Percentiles rank a stretch among this genome's conserved stretches.
phyloP scores from a whole-genome alignment of 2,797 vertebrate species.

The Limnodromus scolopaceus region DNA sequence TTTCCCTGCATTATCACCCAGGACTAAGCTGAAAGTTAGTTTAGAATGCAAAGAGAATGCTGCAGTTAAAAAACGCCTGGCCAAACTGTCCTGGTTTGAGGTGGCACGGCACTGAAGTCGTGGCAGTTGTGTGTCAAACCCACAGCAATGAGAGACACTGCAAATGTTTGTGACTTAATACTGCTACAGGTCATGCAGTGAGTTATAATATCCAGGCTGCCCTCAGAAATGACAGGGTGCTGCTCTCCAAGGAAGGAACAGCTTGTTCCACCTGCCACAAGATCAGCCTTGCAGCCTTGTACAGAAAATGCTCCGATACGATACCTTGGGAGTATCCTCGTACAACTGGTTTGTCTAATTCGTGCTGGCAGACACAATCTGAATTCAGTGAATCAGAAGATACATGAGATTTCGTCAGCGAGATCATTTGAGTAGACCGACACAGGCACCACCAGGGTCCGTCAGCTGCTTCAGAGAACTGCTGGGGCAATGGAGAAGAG shows the following conservation, averaged over 20 bases:
- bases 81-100: not conserved
- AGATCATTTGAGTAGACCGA: not conserved
- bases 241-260: not conserved
- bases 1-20: not conserved
- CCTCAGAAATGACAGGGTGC: not conserved
- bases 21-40: not conserved
- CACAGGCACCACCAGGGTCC: not conserved
- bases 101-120: too few relatives aligned
- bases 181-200: not conserved
- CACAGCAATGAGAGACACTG: not conserved
- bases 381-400: conserved; percentile 34
- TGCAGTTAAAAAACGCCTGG: not conserved
- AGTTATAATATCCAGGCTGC: not conserved
- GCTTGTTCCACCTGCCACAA: conserved; percentile 33
- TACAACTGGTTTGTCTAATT: conserved; percentile 10
- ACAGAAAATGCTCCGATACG: not conserved
- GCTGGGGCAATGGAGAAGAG: not conserved
- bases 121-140: not conserved
- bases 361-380: conserved; percentile 5
- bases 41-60: not conserved
- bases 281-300: not conserved
- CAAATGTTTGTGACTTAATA: not conserved
- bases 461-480: not conserved
- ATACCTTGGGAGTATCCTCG: not conserved
- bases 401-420: not conserved